Base-by-base conservation (phyloP, 2,113 vertebrate genomes). In the Dipodomys stephensi region DNA sequence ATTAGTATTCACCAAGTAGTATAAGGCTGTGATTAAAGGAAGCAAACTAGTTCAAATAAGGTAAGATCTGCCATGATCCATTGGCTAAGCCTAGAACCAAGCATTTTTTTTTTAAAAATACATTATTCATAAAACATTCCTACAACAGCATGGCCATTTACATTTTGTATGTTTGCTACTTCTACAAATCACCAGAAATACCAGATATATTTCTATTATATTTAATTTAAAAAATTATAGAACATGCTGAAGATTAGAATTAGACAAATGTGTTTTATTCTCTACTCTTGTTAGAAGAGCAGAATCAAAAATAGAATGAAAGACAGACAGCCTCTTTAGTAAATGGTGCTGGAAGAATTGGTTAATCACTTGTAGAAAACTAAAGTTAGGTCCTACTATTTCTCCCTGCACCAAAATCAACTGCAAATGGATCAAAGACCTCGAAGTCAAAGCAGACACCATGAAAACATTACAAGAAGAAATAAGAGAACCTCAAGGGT, bases 41-140 rank as follows among this genome's bases (percentile, higher is more conserved):
- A 32, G 12, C 10, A 96, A 81, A 95, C 6, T 74, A 72, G 20
- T 91, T 92, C 22, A 62, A 87, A 94, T 96, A 96, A 95, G 94
- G 74, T 92, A 96, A 83, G 64, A 94, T 28, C 64, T 96, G 57
- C 25, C 28, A 53, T 11, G 28, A 92, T 78, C 35, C 27, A 93
- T 83, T 1, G 0, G 84, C 15, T 77, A 95, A 46, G 32, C 9
- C 25, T 91, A 39, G 27, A 88, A 71, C 19, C 18, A 94, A 91
- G 35, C 10, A 62, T 28, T 73, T 83, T 22, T n/a, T 39, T 35
- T 2, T 39, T 49, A 92, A 79, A 20, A 83, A 39, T 92, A 83
- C 49, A 30, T 71, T 84, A 5, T 73, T 91, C 39, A 88, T 62
- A 57, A 76, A 27, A 28, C 82, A 85, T 79, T 2, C 22, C 87